These are phyloP conservation scores for Pseudochirops corinnae DNA, from an alignment of 2,797 vertebrate species.

Conservation along the genomic window DNA sequence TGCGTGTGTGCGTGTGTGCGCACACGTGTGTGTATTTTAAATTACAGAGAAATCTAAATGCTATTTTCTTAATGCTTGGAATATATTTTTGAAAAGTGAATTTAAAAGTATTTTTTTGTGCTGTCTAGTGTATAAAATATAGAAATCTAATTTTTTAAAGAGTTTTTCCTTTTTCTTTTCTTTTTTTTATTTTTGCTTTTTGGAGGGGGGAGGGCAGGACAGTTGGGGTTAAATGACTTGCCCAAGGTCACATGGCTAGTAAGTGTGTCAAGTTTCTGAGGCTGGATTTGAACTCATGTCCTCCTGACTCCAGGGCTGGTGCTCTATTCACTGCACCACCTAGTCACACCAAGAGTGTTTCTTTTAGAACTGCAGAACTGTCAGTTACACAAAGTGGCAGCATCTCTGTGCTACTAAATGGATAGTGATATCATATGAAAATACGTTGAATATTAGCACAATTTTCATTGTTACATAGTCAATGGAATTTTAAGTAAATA, in stretches of 20 bases:
- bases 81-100: slow-evolving; percentile 39
- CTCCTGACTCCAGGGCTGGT: too few relatives aligned
- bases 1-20: background rate
- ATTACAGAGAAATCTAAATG: slow-evolving; percentile 56
- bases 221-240: too few relatives aligned
- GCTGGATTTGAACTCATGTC: too few relatives aligned
- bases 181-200: too few relatives aligned
- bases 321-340: too few relatives aligned
- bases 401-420: slow-evolving; percentile 21
- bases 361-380: background rate
- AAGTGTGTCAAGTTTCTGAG: too few relatives aligned
- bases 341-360: background rate
- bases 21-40: background rate
- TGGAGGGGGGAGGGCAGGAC: too few relatives aligned
- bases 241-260: too few relatives aligned
- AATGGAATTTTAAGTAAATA: slow-evolving; percentile 61
- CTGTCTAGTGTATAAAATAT: slow-evolving; percentile 78
- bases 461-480: slow-evolving; percentile 56
- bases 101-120: slow-evolving; percentile 76
- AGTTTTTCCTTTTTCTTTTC: slow-evolving; percentile 14
- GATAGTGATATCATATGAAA: background rate
- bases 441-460: slow-evolving; percentile 29
- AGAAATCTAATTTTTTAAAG: slow-evolving; percentile 42
- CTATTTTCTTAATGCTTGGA: slow-evolving; percentile 38
- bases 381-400: background rate